Base-by-base conservation (phyloP, 2,113 vertebrate species). In the Apteryx owenii region DNA sequence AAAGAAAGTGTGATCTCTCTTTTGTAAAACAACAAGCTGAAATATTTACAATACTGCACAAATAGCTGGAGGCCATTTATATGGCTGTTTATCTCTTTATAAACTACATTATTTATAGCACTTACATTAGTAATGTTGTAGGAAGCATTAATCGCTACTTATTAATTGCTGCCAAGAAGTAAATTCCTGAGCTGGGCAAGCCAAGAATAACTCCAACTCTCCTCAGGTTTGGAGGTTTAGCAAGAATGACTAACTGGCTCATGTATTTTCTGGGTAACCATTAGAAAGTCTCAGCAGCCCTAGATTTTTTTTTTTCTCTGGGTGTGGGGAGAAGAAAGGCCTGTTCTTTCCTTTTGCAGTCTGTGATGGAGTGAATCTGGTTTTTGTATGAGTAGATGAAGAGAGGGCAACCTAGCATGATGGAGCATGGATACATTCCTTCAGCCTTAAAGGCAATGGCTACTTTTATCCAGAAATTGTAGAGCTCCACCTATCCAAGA, bases 41-140 rank as follows among this genome's bases (percentile, higher is more conserved):
- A 98, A 97, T 98, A 97, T 98, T 98, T 98, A 98, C 96, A 95
- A 82, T 95, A 85, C 80, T 90, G 79, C 94, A 95, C 84, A 97
- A 97, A 97, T 96, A 97, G 86, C 97, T 95, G 40, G 38, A 95
- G 66, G 84, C 92, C 88, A 72, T 96, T 96, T 72, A 89, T 81
- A 88, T 92, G 83, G 69, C 90, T 98, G 96, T 98, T 98, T 97
- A 97, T 94, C 94, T 97, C 95, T 95, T 94, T 95, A 85, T 97
- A 97, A 98, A 97, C 78, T 12, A 78, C 61, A 85, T 97, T 97
- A 95, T 97, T 98, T 97, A 98, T 95, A 91, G 85, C 62, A 69
- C 83, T 95, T 54, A 40, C 92, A 93, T 96, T 96, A 97, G 54
- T 88, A 75, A 46, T 81, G 54, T 97, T 94, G 44, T 88, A 93